Base-by-base conservation (phyloP, 1,140 invertebrate species). In the Pinna nobilis region DNA sequence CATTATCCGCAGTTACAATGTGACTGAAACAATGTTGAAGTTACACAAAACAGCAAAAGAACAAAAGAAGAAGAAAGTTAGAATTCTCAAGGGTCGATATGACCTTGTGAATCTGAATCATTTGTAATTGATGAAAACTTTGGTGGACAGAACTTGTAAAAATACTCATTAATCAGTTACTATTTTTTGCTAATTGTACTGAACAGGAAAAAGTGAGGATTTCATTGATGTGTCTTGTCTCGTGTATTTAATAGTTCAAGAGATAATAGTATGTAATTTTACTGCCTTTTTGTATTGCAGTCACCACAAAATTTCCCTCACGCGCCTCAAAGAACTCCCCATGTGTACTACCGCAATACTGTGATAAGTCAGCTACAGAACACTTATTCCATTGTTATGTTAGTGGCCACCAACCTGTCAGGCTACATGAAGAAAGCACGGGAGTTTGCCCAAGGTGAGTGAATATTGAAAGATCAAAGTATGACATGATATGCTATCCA, bases 321-420 rank as follows among this genome's bases (percentile, higher is more conserved):
- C 86, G 90, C 87, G 87, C 76, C 76, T 37, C 87, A 89, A 76
- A 67, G 89, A 57, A 82, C 85, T 30, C 86, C 82, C 47, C 88
- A 88, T 78, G 89, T 90, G 51, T 87, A 89, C 83, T 91, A 87
- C 80, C 91, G 94, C 61, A 93, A 94, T 90, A 92, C 93, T 87
- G 94, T 98, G 55, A 98, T 99, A 80, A 95, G 96, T 87, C 92
- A 95, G 61, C 90, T 99, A 74, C 97, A 98, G 90, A 94, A 93
- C 81, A 94, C 97, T 84, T 95, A 98, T 90, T 94, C 95, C 35
- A 92, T 98, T 72, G 96, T 98, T 61, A 96, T 98, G 83, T 92
- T 98, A 75, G 96, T 99, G 61, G 95, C 96, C 4, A 94, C 97
- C 88, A 98, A 96, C 89, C 92, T 99, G 72, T 96, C 95, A 18